Percentiles rank a stretch among this genome's conserved stretches.
phyloP scores from a whole-genome alignment of 2,888 invertebrate species.

The Chamaedrilus cognettii region DNA sequence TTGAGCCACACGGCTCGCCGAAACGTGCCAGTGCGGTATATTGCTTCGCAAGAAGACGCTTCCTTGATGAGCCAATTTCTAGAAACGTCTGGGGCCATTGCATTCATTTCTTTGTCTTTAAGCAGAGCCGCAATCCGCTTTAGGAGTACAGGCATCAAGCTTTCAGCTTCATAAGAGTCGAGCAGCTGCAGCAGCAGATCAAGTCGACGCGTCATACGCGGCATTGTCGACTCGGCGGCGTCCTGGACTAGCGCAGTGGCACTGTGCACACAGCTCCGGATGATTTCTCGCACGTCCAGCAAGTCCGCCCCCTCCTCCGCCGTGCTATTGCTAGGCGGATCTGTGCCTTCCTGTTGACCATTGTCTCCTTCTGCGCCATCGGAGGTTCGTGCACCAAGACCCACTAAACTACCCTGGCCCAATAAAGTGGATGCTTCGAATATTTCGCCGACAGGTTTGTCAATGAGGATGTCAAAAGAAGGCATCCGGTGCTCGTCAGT shows the following conservation, averaged over 20 bases:
- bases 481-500: constrained; percentile 19
- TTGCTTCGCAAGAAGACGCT: constrained; percentile 43
- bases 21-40: constrained; percentile 48
- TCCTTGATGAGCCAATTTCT: constrained; percentile 44
- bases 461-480: constrained; percentile 20
- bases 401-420: too few relatives aligned
- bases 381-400: too few relatives aligned
- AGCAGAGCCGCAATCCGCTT: constrained; percentile 40
- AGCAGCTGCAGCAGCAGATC: constrained; percentile 28
- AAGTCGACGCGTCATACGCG: constrained; percentile 43
- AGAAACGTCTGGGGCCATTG: constrained; percentile 18
- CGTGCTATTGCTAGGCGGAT: too few relatives aligned
- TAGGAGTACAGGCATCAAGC: constrained; percentile 37
- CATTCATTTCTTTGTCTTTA: constrained; percentile 42
- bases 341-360: too few relatives aligned
- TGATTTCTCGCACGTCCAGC: constrained; percentile 31
- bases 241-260: constrained; percentile 48
- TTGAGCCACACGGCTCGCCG: constrained; percentile 41
- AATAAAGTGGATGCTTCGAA: constrained; percentile 10
- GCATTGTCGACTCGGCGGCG: constrained; percentile 18
- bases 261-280: constrained; percentile 42
- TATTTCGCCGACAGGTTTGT: constrained; percentile 25
- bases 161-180: constrained; percentile 6
- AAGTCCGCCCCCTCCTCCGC: not conserved
- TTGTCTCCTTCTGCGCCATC: too few relatives aligned